Percentiles rank a stretch among this genome's conserved stretches.
Evolutionary conservation across 1,140 invertebrate genomes (phyloP).

Genomic region (Odontomachus brunneus): DNA sequence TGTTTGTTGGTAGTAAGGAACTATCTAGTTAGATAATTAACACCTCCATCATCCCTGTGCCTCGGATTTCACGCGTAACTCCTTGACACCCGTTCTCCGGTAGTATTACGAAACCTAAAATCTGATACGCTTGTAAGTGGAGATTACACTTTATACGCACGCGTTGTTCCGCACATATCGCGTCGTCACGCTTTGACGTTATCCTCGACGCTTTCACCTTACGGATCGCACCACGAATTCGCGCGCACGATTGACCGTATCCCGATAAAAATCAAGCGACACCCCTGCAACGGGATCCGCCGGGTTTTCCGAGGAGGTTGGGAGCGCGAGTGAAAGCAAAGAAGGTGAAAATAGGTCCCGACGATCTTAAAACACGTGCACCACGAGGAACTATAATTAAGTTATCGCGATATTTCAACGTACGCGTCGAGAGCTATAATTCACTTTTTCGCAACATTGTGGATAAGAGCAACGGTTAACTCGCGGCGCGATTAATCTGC

Average conservation of each 20-base stretch:
- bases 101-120: background rate
- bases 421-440: conserved; percentile 29
- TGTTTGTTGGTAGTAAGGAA: conserved; percentile 29
- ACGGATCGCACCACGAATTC: background rate
- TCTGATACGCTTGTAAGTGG: background rate
- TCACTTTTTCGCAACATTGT: conserved; percentile 53
- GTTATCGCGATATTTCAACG: conserved; percentile 51
- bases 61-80: background rate
- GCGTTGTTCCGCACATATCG: too few relatives aligned
- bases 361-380: conserved; percentile 23
- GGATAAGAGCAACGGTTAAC: conserved; percentile 25
- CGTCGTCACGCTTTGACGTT: background rate
- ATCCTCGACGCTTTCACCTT: conserved; percentile 3
- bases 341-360: conserved; percentile 45
- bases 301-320: background rate
- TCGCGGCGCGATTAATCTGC: conserved; percentile 31
- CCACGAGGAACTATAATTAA: conserved; percentile 46
- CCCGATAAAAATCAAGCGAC: conserved; percentile 24
- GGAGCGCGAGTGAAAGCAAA: conserved; percentile 32
- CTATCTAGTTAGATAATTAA: conserved; percentile 31
- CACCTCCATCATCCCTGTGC: conserved; percentile 11
- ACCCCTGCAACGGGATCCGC: conserved; percentile 20
- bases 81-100: background rate
- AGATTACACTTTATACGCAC: background rate
- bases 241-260: too few relatives aligned